Evolutionary conservation across 2,113 vertebrate genomes (phyloP), one percentile per base, ranked within the genome.

Genomic region (Corydoras sp.): DNA sequence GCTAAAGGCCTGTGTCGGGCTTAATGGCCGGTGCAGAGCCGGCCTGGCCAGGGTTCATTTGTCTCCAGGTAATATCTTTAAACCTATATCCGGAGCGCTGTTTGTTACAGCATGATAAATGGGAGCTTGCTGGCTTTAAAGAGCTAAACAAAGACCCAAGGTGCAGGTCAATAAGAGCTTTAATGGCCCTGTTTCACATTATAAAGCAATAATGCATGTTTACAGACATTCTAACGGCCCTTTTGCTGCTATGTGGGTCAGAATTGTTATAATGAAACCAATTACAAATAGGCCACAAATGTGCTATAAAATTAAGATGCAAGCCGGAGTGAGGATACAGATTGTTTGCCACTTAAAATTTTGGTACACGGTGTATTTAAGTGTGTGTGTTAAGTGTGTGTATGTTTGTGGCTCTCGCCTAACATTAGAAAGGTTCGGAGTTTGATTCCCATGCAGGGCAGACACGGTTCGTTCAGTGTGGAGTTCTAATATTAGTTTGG

Each of bases 21-120:
- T 92, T 93, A 91, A 92, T 93, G 91, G 92, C 90, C 91, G 88
- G 88, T 86, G 88, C 88, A 77, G 58, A 43, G 68, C 48, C 54
- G 29, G 54, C 53, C 61, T 63, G 89, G 88, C 91, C 87, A 87
- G 88, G 88, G 87, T 90, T 93, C 92, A 93, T 94, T 93, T 92
- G 88, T 93, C 90, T 93, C 88, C 84, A 89, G 89, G 91, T 94
- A 93, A 91, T 93, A 91, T 91, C 92, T 93, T 93, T 93, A 92
- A 92, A 88, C 90, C 92, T 89, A 62, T 92, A 92, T 93, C 90
- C 91, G 88, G 91, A 90, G 90, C 88, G 89, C 91, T 93, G 91
- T 94, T 93, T 76, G 69, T 72, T 76, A 69, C 65, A 43, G 69
- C 63, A 60, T 64, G 61, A 75, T 75, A 78, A 75, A 68, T 72